A percentile compares a stretch with the other conserved stretches of the same genome.
Conservation (phyloP, 1,140 invertebrate genomes). For the Asobara japonica region DNA sequence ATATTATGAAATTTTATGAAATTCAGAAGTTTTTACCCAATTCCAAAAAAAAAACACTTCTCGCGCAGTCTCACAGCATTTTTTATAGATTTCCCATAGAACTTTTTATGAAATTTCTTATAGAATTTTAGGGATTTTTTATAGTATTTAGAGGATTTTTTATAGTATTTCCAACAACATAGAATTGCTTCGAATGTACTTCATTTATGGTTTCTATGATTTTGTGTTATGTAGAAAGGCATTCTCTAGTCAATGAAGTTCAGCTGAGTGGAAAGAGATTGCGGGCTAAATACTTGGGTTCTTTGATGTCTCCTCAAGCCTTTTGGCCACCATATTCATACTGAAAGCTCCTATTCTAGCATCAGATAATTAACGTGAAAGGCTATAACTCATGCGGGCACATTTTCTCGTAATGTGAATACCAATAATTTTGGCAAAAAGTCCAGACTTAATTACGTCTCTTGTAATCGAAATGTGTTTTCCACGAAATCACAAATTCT, state of each 20-base stretch:
- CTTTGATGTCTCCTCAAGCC: constrained; percentile 53
- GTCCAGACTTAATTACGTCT: background rate
- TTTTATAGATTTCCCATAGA: no score
- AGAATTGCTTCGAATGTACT: no score
- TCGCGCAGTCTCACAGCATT: no score
- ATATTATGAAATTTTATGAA: no score
- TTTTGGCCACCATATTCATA: background rate
- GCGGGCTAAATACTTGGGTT: constrained; percentile 52
- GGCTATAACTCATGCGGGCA: constrained; percentile 46
- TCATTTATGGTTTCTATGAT: background rate
- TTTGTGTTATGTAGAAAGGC: background rate
- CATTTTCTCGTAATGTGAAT: constrained; percentile 1
- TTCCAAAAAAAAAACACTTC: no score
- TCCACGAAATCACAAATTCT: no score
- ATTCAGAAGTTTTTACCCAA: no score
- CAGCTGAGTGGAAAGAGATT: constrained; percentile 58
- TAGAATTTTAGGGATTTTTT: no score
- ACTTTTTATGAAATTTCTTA: no score
- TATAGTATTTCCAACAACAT: no score
- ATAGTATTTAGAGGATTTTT: no score
- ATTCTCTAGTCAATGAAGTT: constrained; percentile 50
- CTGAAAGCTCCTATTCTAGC: constrained; percentile 10
- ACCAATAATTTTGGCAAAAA: background rate
- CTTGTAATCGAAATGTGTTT: no score
- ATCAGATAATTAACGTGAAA: constrained; percentile 60